Evolutionary conservation across 2,888 invertebrate genomes (phyloP), one percentile per base, ranked within the genome.

Genomic region (Rosalia funebris): DNA sequence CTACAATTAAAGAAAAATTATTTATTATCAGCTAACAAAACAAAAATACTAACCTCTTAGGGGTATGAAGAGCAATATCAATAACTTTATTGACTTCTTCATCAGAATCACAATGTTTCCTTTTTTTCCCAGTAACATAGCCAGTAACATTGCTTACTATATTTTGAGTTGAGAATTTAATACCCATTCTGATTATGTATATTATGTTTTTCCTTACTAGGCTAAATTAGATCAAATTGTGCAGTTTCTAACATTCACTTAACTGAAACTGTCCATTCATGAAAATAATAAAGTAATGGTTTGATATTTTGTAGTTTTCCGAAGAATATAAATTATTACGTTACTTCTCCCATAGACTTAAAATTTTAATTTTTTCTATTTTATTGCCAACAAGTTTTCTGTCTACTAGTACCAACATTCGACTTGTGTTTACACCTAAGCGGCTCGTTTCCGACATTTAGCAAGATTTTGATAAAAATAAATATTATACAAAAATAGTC

Each of bases 1-100:
- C 89, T 89, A 64, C 20, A 66, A 69, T 9, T 5, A 25, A 25
- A 25, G 25, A n/a, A n/a, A n/a, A n/a, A n/a, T n/a, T 25, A 9
- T 25, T 25, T 25, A 25, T n/a, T n/a, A n/a, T n/a, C n/a, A n/a
- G n/a, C n/a, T n/a, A n/a, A n/a, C n/a, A n/a, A n/a, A n/a, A n/a
- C n/a, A n/a, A n/a, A n/a, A n/a, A n/a, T 45, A 54, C 66, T 74
- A 77, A 88, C 88, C 85, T 87, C 82, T 89, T 89, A 1, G 89
- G 88, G n/a, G 86, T 86, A 70, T 86, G 85, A 57, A 87, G 75
- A 0, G 85, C 84, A 69, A 84, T 82, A 64, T 86, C 84, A 66
- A 86, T 84, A 53, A 84, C 82, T 70, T 83, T 83, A 56, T 83
- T 82, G 63, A 84, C 81, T 52, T 83, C 82, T 68, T 85, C 80